Evolutionary conservation across 2,113 vertebrate genomes (phyloP).

Genomic region (Ailuropoda melanoleuca): DNA sequence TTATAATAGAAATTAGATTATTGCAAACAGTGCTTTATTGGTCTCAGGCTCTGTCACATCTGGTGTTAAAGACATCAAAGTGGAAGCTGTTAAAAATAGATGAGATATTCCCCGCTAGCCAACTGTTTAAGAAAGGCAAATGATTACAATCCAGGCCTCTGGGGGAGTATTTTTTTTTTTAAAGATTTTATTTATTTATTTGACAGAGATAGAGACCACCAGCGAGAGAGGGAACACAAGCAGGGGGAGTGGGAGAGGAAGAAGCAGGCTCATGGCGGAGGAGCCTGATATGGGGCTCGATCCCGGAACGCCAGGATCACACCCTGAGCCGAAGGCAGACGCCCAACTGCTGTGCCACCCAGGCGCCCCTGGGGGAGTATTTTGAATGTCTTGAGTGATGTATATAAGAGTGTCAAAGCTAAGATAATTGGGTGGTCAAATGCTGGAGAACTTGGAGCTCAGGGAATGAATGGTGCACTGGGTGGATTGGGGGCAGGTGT

Average conservation of each 20-base stretch:
- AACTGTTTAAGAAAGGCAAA: background rate
- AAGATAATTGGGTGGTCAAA: conserved; percentile 22
- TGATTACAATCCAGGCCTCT: background rate
- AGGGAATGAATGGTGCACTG: background rate
- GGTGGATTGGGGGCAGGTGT: background rate
- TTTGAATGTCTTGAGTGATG: background rate
- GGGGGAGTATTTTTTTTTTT: no score
- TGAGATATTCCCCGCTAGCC: background rate
- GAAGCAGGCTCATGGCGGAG: no score
- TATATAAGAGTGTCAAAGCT: background rate
- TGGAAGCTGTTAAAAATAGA: background rate
- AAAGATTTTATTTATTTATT: no score
- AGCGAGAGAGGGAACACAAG: no score
- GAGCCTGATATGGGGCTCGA: no score
- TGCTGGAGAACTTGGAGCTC: background rate
- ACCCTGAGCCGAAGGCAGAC: no score
- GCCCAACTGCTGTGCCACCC: no score
- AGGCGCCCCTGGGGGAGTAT: no score
- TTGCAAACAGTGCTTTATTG: background rate
- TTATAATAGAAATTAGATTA: background rate
- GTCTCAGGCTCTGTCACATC: background rate
- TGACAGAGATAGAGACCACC: no score
- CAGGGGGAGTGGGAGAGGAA: no score
- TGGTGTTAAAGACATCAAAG: background rate
- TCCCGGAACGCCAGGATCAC: no score